These are phyloP conservation scores for Zeugodacus cucurbitae DNA, from an alignment of 1,140 invertebrate species.

Conservation along the genomic window DNA sequence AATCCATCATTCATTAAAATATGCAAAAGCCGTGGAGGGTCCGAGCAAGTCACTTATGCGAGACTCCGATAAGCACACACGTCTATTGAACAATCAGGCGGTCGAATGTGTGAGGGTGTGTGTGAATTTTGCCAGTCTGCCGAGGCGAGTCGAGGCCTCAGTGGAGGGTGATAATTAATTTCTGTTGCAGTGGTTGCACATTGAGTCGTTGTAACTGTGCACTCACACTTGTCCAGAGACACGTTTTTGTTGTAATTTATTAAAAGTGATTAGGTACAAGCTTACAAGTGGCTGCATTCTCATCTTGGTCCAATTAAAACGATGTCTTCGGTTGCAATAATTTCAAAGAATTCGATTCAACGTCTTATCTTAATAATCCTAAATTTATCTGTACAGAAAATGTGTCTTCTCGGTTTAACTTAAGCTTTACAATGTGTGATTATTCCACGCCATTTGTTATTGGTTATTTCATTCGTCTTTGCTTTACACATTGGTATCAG, in stretches of 20 bases:
- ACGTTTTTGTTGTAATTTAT: neutral
- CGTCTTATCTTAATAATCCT: too few relatives aligned
- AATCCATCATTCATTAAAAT: constrained; percentile 34
- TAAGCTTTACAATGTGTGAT: too few relatives aligned
- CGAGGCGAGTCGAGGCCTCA: neutral
- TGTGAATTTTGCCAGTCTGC: neutral
- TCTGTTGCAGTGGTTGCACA: neutral
- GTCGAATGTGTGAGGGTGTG: neutral
- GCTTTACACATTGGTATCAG: too few relatives aligned
- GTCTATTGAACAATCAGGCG: neutral
- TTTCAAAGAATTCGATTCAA: neutral
- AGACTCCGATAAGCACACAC: neutral
- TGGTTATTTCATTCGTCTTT: too few relatives aligned
- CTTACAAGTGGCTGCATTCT: neutral
- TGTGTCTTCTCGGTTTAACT: too few relatives aligned
- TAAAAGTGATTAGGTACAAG: neutral
- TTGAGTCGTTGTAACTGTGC: neutral
- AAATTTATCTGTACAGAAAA: too few relatives aligned
- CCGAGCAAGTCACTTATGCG: constrained; percentile 18
- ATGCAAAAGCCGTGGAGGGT: neutral
- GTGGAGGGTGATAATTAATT: neutral
- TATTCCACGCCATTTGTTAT: too few relatives aligned
- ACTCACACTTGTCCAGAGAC: neutral
- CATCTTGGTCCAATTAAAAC: neutral
- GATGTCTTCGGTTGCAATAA: neutral